Percentiles rank a stretch among this genome's conserved stretches.
Evolutionary conservation across 2,797 vertebrate genomes (phyloP).

Genomic region (Helostoma temminkii): DNA sequence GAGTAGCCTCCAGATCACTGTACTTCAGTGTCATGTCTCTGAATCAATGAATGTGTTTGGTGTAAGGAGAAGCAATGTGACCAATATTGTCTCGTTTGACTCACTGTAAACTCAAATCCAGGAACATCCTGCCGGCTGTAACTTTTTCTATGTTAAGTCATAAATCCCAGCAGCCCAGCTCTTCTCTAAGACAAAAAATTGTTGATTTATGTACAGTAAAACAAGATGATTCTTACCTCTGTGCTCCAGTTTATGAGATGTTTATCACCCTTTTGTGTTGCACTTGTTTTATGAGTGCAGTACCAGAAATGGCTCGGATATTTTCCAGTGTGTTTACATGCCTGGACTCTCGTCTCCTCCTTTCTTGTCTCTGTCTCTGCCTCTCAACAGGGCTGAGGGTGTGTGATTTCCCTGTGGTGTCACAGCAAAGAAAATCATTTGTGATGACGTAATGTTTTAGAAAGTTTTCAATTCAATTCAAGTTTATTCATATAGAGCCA

Average conservation of each 20-base stretch:
- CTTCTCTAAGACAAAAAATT: background rate
- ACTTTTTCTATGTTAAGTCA: background rate
- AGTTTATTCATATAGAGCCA: too few species aligned
- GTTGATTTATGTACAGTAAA: background rate
- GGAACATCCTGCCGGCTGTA: background rate
- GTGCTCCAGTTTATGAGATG: constrained; percentile 1
- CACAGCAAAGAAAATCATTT: too few species aligned
- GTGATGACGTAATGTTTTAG: too few species aligned
- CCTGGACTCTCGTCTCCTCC: background rate
- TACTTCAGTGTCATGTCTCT: too few species aligned
- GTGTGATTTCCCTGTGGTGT: background rate
- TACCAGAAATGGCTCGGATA: background rate
- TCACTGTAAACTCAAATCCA: background rate
- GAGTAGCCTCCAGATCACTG: background rate
- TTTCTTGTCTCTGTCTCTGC: background rate
- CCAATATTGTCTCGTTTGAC: too few species aligned
- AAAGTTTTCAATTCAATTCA: too few species aligned
- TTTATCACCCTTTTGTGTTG: background rate
- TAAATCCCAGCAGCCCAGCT: background rate
- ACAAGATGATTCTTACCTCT: constrained; percentile 46
- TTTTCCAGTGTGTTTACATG: background rate
- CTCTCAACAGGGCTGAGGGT: background rate
- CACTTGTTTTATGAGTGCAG: background rate
- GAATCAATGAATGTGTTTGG: too few species aligned
- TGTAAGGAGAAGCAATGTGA: background rate